These are phyloP conservation scores for Lordiphosa fenestrarum DNA, from an alignment of 2,888 invertebrate species.

Conservation along the genomic window DNA sequence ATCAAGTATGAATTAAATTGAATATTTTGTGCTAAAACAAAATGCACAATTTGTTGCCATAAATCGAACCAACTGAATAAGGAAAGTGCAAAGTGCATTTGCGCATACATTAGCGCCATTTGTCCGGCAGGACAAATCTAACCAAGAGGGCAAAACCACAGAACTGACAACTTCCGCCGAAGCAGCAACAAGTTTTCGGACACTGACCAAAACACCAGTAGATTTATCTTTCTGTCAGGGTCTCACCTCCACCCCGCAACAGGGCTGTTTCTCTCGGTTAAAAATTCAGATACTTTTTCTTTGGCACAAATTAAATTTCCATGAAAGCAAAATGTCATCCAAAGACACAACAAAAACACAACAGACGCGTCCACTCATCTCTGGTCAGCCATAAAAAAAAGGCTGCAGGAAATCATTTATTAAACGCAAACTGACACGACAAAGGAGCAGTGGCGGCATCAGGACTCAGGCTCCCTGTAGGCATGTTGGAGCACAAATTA, in stretches of 20 bases:
- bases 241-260: too few relatives aligned
- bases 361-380: constrained; percentile 14
- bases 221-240: neutral
- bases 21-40: constrained; percentile 8
- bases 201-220: neutral
- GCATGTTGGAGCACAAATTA: constrained; percentile 69
- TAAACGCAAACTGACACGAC: constrained; percentile 55
- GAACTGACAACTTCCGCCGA: neutral
- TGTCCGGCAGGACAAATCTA: neutral
- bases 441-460: constrained; percentile 28
- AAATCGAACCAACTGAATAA: neutral
- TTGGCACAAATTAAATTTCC: constrained; percentile 34
- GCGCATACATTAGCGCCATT: constrained; percentile 1
- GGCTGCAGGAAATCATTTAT: constrained; percentile 66
- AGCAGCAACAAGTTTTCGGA: constrained; percentile 11
- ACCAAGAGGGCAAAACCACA: neutral
- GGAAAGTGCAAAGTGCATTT: neutral
- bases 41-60: neutral
- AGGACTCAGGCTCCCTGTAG: constrained; percentile 6
- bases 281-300: neutral
- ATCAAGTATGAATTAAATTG: constrained; percentile 5
- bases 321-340: constrained; percentile 9
- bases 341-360: constrained; percentile 7
- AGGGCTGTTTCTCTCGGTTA: too few relatives aligned
- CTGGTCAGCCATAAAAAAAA: constrained; percentile 10